Percentiles rank a stretch among this genome's conserved stretches.
These are phyloP conservation scores for Vulpes lagopus DNA, from an alignment of 2,113 vertebrate species.

Conservation along the genomic window DNA sequence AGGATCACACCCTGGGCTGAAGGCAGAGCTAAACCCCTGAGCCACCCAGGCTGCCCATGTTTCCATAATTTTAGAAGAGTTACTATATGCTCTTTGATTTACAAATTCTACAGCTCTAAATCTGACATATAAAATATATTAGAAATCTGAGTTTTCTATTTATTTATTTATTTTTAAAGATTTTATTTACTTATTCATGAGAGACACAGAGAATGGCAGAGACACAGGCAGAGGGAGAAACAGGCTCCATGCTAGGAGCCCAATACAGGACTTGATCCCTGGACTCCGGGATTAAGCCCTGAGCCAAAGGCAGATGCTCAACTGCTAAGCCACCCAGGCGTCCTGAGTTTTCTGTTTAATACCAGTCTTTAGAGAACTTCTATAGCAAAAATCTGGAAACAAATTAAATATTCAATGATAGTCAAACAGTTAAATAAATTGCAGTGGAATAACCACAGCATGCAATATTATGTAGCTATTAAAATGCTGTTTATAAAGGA, in stretches of 20 bases:
- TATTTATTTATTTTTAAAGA: not conserved
- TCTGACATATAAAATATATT: slow-evolving; percentile 17
- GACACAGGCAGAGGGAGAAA: too few species aligned
- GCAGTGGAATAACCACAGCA: slow-evolving; percentile 50
- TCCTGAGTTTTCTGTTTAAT: not conserved
- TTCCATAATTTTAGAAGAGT: slow-evolving; percentile 36
- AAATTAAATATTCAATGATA: slow-evolving; percentile 61
- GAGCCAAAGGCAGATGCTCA: too few species aligned
- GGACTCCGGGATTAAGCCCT: too few species aligned
- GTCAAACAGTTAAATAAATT: slow-evolving; percentile 50
- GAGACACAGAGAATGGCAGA: too few species aligned
- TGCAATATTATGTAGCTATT: slow-evolving; percentile 43
- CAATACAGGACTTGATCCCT: too few species aligned
- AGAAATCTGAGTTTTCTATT: slow-evolving; percentile 20
- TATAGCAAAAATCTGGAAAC: slow-evolving; percentile 36
- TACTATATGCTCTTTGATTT: not conserved
- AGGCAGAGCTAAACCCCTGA: too few species aligned
- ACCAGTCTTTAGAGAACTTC: slow-evolving; percentile 30
- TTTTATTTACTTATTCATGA: too few species aligned
- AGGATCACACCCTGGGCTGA: too few species aligned
- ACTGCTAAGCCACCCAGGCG: too few species aligned
- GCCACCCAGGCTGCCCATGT: too few species aligned
- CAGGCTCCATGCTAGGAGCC: too few species aligned
- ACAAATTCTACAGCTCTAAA: not conserved
- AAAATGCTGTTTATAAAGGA: slow-evolving; percentile 54